Evolutionary conservation across 2,113 vertebrate species (phyloP).

Genomic region (Canis aureus): DNA sequence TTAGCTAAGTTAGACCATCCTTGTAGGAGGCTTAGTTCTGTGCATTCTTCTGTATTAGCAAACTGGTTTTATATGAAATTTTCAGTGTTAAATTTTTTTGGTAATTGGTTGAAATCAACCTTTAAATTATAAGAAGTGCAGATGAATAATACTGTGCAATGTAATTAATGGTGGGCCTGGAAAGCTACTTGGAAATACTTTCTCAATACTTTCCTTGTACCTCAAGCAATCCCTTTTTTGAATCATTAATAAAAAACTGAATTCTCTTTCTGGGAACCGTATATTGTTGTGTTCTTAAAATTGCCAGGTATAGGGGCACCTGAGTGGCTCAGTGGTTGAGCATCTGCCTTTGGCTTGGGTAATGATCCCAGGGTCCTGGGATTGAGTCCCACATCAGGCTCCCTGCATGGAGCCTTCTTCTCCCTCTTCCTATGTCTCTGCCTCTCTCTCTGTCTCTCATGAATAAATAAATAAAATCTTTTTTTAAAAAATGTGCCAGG

Average conservation of each 20-base stretch:
- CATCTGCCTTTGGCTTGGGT: too few species aligned
- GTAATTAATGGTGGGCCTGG: background rate
- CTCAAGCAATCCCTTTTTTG: background rate
- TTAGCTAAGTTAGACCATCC: background rate
- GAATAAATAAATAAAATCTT: too few species aligned
- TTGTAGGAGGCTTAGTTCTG: background rate
- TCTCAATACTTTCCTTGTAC: background rate
- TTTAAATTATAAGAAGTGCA: background rate
- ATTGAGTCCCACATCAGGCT: too few species aligned
- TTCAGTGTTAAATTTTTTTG: background rate
- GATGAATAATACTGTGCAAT: background rate
- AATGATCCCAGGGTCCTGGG: too few species aligned
- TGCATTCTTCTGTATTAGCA: background rate
- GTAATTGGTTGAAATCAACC: background rate
- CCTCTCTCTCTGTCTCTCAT: too few species aligned
- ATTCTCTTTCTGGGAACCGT: background rate
- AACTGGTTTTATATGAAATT: background rate
- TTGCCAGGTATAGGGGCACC: too few species aligned
- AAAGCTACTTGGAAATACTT: constrained; percentile 36
- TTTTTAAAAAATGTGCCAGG: background rate
- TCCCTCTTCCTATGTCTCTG: too few species aligned
- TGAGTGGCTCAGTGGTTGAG: too few species aligned
- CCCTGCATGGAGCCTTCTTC: too few species aligned
- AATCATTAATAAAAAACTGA: background rate
- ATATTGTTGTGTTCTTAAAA: background rate